Conservation (phyloP, 1,140 invertebrate genomes). For the Neodiprion fabricii region DNA sequence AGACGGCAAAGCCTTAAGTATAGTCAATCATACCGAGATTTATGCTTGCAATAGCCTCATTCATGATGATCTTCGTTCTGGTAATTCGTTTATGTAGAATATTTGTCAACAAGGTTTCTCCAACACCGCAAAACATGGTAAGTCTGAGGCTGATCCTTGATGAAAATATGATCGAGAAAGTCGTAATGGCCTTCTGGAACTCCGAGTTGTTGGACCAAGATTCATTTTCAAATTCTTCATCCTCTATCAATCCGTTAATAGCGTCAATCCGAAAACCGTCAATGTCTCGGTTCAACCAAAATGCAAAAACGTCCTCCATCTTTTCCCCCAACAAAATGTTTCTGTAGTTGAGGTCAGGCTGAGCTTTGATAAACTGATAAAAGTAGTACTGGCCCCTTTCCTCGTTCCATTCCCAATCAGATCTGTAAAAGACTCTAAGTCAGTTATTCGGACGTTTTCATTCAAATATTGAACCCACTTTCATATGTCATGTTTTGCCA, state of each 20-base stretch:
- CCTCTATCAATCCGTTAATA: constrained; percentile 66
- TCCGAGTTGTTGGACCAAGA: constrained; percentile 56
- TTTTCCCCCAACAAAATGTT: constrained; percentile 64
- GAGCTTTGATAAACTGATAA: constrained; percentile 67
- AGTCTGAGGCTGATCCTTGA: constrained; percentile 66
- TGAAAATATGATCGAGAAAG: constrained; percentile 69
- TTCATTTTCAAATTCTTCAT: constrained; percentile 64
- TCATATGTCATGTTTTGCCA: constrained; percentile 67
- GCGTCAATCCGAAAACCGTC: constrained; percentile 76
- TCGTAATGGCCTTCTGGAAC: constrained; percentile 63
- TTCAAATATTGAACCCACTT: not conserved
- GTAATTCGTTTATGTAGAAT: constrained; percentile 52
- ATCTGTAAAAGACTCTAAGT: constrained; percentile 54
- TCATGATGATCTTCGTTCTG: constrained; percentile 64
- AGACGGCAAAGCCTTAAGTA: constrained; percentile 60
- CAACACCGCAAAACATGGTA: constrained; percentile 69
- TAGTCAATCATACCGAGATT: constrained; percentile 68
- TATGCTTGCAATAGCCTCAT: constrained; percentile 66
- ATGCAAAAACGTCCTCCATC: constrained; percentile 65
- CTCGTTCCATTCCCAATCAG: constrained; percentile 65
- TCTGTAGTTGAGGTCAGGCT: constrained; percentile 75
- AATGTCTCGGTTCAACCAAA: constrained; percentile 73
- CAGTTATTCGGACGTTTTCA: constrained; percentile 46
- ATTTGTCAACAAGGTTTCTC: constrained; percentile 66
- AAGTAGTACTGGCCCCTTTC: constrained; percentile 66